phyloP scores from a whole-genome alignment of 2,888 invertebrate genomes.

The Tetanocera ferruginea region DNA sequence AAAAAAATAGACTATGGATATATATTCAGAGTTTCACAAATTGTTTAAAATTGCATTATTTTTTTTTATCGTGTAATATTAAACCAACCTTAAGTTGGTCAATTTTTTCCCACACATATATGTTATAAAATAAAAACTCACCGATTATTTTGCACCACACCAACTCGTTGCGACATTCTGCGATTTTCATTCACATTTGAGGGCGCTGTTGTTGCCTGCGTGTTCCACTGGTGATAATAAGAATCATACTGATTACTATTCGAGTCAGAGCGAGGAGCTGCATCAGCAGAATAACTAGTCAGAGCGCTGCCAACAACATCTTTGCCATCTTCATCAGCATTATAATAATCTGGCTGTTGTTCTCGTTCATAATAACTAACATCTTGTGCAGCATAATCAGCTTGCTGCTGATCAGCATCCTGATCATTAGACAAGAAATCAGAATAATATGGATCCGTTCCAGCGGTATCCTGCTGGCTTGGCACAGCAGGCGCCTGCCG shows the following conservation, averaged over 20 bases:
- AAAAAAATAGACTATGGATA: too few species aligned
- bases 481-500: conserved; percentile 40
- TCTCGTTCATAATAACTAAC: conserved; percentile 20
- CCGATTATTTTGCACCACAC: conserved; percentile 12
- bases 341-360: conserved; percentile 19
- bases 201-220: neutral
- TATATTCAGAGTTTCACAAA: neutral
- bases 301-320: neutral
- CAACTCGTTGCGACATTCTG: conserved; percentile 30
- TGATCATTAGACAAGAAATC: neutral
- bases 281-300: conserved; percentile 2
- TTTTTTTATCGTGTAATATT: neutral
- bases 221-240: conserved; percentile 43
- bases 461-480: conserved; percentile 27
- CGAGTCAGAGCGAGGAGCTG: neutral
- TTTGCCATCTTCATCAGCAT: conserved; percentile 40
- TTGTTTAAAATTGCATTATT: neutral
- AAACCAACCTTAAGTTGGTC: neutral
- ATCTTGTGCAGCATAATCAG: conserved; percentile 21
- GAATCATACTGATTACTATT: conserved; percentile 37
- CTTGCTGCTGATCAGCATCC: conserved; percentile 10
- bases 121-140: conserved; percentile 2
- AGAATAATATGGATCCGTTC: conserved; percentile 40
- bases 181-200: conserved; percentile 32
- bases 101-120: neutral